A percentile compares a stretch with the other conserved stretches of the same genome.
Evolutionary conservation across 2,113 vertebrate species (phyloP).

Genomic region (Thamnophis sirtalis): DNA sequence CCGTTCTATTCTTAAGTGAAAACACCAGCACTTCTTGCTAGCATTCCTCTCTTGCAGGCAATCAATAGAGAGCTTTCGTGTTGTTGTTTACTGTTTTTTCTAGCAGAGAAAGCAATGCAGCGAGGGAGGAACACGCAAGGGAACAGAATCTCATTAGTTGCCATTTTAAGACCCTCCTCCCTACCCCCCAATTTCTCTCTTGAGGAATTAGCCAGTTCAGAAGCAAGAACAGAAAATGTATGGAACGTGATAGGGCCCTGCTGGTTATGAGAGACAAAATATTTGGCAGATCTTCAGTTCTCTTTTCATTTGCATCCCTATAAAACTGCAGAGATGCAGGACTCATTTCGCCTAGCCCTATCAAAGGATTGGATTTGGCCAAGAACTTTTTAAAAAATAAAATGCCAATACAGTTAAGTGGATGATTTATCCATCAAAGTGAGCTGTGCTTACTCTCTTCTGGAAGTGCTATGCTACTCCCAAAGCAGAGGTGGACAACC

Average conservation of each 20-base stretch:
- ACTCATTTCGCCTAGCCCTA: neutral
- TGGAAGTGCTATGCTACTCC: neutral
- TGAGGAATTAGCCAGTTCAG: neutral
- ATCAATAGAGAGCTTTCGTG: neutral
- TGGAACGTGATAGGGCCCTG: neutral
- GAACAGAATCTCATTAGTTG: neutral
- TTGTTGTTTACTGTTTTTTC: neutral
- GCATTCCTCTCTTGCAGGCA: neutral
- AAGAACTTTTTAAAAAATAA: neutral
- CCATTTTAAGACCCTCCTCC: neutral
- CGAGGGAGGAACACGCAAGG: neutral
- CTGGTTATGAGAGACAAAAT: neutral
- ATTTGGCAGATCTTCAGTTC: neutral
- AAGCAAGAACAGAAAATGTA: neutral
- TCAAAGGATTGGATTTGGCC: neutral
- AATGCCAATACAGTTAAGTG: neutral
- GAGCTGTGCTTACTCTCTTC: neutral
- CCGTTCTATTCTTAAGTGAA: neutral
- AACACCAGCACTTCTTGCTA: neutral
- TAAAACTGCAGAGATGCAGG: neutral
- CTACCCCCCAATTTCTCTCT: neutral
- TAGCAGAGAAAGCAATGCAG: neutral
- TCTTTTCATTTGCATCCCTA: neutral
- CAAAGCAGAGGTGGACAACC: neutral
- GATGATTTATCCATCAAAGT: neutral